These are phyloP conservation scores for Etheostoma nigrum DNA, from an alignment of 2,797 vertebrate species.

Conservation along the genomic window DNA sequence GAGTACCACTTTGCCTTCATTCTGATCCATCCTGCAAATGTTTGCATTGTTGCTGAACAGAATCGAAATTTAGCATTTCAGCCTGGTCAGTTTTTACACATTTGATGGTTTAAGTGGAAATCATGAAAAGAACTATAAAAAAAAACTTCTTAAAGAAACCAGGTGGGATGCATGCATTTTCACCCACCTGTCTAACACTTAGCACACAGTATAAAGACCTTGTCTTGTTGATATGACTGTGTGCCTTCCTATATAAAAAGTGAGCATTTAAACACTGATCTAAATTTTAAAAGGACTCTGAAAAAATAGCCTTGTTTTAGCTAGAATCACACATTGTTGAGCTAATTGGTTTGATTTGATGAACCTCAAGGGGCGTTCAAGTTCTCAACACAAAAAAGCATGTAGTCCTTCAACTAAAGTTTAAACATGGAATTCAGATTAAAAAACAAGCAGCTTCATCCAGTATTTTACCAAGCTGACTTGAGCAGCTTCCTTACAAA, in stretches of 20 bases:
- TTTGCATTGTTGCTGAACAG: conserved; percentile 13
- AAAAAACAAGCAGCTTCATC: not conserved
- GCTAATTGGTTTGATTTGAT: conserved; percentile 26
- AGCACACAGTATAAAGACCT: conserved; percentile 39
- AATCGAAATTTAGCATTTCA: conserved; percentile 32
- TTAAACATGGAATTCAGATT: conserved; percentile 19
- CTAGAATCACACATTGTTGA: conserved; percentile 1
- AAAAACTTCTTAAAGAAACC: not conserved
- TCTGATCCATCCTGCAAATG: conserved; percentile 3
- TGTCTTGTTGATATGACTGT: conserved; percentile 27
- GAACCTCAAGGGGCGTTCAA: conserved; percentile 29
- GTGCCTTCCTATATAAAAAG: not conserved
- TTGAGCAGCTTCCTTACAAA: conserved; percentile 40
- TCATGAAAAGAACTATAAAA: not conserved
- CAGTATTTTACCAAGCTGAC: conserved; percentile 16
- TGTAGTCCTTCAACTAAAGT: conserved; percentile 15
- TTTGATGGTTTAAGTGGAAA: conserved; percentile 8
- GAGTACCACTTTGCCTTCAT: not conserved
- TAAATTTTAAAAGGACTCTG: not conserved
- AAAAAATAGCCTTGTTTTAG: conserved; percentile 18
- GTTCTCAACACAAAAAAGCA: conserved; percentile 2
- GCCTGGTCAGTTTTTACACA: conserved; percentile 8
- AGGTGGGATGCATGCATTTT: conserved; percentile 24
- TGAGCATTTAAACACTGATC: conserved; percentile 14
- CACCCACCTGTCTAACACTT: not conserved